Conservation (phyloP, 2,888 invertebrate genomes). For the Stenolophus ochropezus region DNA sequence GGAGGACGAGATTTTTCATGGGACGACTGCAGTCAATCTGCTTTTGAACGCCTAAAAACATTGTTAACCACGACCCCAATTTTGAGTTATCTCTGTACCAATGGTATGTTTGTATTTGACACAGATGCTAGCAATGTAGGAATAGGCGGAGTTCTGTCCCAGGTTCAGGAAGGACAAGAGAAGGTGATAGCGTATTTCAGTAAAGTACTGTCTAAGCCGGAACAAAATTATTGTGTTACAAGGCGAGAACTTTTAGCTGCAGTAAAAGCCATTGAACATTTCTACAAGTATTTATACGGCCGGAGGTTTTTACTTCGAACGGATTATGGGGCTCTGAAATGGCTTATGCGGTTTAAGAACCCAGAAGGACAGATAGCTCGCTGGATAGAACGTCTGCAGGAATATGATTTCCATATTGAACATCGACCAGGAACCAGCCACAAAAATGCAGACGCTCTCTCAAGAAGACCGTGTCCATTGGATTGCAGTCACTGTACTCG, state of each 20-base stretch:
- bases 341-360: too few species aligned
- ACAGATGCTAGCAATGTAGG: too few species aligned
- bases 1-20: neutral
- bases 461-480: constrained; percentile 62
- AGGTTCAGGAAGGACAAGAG: constrained; percentile 57
- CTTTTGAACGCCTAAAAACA: neutral
- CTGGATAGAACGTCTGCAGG: constrained; percentile 62
- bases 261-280: constrained; percentile 1
- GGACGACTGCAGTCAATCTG: too few species aligned
- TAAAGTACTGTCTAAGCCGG: constrained; percentile 57
- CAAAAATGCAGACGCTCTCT: constrained; percentile 64
- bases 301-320: too few species aligned
- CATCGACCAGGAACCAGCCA: too few species aligned
- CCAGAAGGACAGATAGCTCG: constrained; percentile 65
- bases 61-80: neutral
- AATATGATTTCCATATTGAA: too few species aligned
- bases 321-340: too few species aligned
- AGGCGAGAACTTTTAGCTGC: too few species aligned
- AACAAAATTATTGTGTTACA: too few species aligned
- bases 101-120: neutral
- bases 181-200: constrained; percentile 62
- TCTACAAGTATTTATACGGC: too few species aligned
- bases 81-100: neutral
- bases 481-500: constrained; percentile 6
- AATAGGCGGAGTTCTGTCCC: constrained; percentile 11